A percentile compares a stretch with the other conserved stretches of the same genome.
These are phyloP conservation scores for Pseudochromis fuscus DNA, from an alignment of 2,797 vertebrate genomes.

Conservation along the genomic window DNA sequence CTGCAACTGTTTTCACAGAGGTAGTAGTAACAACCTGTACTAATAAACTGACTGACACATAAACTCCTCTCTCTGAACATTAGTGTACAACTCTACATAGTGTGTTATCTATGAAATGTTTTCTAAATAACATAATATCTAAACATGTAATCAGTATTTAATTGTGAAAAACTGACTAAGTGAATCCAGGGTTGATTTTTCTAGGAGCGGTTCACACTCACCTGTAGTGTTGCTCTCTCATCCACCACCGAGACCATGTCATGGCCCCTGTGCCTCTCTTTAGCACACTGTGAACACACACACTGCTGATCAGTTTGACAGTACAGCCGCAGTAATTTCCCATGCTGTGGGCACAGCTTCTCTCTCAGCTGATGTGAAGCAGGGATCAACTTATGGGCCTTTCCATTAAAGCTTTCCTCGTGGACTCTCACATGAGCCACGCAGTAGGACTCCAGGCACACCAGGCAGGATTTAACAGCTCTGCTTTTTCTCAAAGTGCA, in stretches of 20 bases:
- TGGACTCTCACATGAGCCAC: conserved; percentile 79
- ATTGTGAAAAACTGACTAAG: not conserved
- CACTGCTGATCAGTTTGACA: conserved; percentile 92
- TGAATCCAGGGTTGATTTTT: not conserved
- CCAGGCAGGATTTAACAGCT: conserved; percentile 89
- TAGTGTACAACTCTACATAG: not conserved
- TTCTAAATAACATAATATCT: no score
- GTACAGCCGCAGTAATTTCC: conserved; percentile 89
- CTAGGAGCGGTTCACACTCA: conserved; percentile 10
- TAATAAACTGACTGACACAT: no score
- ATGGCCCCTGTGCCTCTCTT: conserved; percentile 88
- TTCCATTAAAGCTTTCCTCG: conserved; percentile 82
- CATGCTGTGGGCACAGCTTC: conserved; percentile 88
- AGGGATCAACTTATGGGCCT: conserved; percentile 86
- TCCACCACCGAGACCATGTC: conserved; percentile 86
- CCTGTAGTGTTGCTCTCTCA: conserved; percentile 87
- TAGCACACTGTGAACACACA: conserved; percentile 88
- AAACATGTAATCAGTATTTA: no score
- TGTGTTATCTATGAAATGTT: not conserved
- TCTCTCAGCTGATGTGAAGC: conserved; percentile 87
- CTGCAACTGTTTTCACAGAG: no score
- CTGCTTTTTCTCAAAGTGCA: conserved; percentile 88
- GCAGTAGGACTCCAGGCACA: conserved; percentile 90
- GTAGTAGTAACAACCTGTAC: no score
- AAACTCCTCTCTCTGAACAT: not conserved